Evolutionary conservation across 1,140 invertebrate species (phyloP), one percentile per base, ranked within the genome.

Genomic region (Trichoplusia ni): DNA sequence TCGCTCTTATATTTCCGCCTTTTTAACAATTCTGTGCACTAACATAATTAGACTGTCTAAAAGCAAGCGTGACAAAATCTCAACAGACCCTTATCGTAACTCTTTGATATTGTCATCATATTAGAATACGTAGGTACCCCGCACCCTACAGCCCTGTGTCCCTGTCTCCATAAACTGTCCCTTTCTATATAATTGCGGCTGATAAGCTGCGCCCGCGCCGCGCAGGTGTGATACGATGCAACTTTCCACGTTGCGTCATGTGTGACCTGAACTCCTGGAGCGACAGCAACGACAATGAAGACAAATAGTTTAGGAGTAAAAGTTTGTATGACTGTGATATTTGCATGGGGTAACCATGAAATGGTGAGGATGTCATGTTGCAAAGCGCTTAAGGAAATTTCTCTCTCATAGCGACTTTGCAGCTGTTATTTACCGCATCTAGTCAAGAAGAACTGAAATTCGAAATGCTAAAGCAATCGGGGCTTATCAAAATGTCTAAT

Each of bases 241-340:
- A 44, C 54, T 58, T 58, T 58, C 54, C 53, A 44, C 38, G 35
- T 58, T 58, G 13, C 54, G 54, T 58, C 54, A 58, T 31, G 13
- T 31, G 31, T 49, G 46, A 49, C 6, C 29, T 21, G 6, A 11
- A 27, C 25, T 6, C 38, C 14, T 18, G 38, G 42, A 49, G 3
- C 3, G 46, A 18, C 8, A 49, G 46, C 46, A 49, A 9, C 7
- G 13, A 18, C 9, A 9, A 16, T 6, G 8, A 25, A 13, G 16
- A 1, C 29, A 8, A 2, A 2, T 11, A n/a, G 3, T 6, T 11
- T 33, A 31, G 5, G 1, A 31, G 11, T n/a, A 1, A 21, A n/a
- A n/a, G 4, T n/a, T 4, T 1, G 3, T 42, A 19, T 19, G 1
- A 13, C 14, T 4, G n/a, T 11, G 14, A 13, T 3, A 13, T 35